A percentile compares a stretch with the other conserved stretches of the same genome.
phyloP scores from a whole-genome alignment of 2,888 invertebrate genomes.

The Dynastes maya region DNA sequence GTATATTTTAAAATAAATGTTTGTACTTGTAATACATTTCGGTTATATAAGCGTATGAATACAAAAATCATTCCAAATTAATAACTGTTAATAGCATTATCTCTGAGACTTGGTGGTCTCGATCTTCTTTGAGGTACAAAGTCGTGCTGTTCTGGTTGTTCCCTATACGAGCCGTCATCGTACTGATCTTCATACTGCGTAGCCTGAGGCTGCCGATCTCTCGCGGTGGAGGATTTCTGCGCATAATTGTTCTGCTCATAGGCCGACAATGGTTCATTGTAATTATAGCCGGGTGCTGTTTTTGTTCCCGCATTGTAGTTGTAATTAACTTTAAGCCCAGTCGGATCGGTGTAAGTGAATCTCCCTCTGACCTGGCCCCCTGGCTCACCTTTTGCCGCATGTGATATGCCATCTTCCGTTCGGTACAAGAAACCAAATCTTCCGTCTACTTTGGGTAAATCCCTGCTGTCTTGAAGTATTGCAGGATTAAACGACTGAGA shows the following conservation, averaged over 20 bases:
- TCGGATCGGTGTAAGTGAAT: conserved; percentile 70
- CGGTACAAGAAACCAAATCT: conserved; percentile 69
- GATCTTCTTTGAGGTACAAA: conserved; percentile 37
- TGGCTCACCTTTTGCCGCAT: conserved; percentile 67
- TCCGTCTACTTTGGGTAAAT: conserved; percentile 68
- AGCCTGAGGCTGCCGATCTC: background rate
- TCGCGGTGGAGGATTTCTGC: background rate
- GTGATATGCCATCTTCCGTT: conserved; percentile 69
- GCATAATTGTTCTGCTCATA: conserved; percentile 41
- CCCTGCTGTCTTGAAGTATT: conserved; percentile 68
- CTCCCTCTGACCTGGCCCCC: conserved; percentile 67
- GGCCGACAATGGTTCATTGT: conserved; percentile 54
- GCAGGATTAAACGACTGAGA: conserved; percentile 62
- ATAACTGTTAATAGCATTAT: conserved; percentile 45
- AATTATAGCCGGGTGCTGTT: conserved; percentile 61
- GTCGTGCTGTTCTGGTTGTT: conserved; percentile 37
- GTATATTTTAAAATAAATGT: background rate
- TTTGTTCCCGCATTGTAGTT: conserved; percentile 69
- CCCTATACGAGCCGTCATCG: conserved; percentile 36
- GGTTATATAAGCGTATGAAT: conserved; percentile 6
- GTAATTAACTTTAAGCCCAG: conserved; percentile 68
- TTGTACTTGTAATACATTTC: conserved; percentile 5
- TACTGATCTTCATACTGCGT: conserved; percentile 24
- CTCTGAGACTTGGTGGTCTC: conserved; percentile 36
- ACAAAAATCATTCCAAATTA: conserved; percentile 8